Evolutionary conservation across 2,113 vertebrate genomes (phyloP).

Genomic region (Sus scrofa): DNA sequence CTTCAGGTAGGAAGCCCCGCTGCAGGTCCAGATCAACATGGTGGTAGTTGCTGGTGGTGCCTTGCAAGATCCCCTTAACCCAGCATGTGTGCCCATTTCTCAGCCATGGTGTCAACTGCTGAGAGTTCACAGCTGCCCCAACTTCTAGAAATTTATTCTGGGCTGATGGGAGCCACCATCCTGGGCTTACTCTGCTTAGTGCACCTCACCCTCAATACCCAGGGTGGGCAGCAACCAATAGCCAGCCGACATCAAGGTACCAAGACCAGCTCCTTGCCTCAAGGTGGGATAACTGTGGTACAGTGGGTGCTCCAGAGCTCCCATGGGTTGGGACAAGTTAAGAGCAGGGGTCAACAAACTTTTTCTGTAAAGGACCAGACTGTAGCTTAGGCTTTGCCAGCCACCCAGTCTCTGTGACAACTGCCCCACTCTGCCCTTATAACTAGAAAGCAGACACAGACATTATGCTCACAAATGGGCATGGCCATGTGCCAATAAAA

Average conservation of each 20-base stretch:
- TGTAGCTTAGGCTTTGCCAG: neutral
- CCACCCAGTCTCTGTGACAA: neutral
- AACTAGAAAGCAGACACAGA: neutral
- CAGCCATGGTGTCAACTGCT: neutral
- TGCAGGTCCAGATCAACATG: neutral
- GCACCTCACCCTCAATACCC: neutral
- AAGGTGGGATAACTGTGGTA: neutral
- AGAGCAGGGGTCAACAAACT: neutral
- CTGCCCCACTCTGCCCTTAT: neutral
- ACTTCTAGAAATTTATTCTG: neutral
- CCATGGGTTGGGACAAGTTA: neutral
- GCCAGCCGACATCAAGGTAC: neutral
- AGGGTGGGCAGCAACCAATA: neutral
- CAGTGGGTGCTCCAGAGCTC: neutral
- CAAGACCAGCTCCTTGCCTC: neutral
- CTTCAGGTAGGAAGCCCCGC: neutral
- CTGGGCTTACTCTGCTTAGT: neutral
- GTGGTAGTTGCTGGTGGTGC: accelerated
- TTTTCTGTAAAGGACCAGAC: neutral
- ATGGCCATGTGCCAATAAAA: neutral
- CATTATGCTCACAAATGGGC: neutral
- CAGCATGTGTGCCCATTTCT: neutral
- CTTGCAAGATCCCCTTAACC: neutral
- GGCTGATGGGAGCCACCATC: neutral
- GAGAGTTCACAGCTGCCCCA: neutral